phyloP scores from a whole-genome alignment of 2,797 vertebrate genomes.

The Coreius guichenoti region DNA sequence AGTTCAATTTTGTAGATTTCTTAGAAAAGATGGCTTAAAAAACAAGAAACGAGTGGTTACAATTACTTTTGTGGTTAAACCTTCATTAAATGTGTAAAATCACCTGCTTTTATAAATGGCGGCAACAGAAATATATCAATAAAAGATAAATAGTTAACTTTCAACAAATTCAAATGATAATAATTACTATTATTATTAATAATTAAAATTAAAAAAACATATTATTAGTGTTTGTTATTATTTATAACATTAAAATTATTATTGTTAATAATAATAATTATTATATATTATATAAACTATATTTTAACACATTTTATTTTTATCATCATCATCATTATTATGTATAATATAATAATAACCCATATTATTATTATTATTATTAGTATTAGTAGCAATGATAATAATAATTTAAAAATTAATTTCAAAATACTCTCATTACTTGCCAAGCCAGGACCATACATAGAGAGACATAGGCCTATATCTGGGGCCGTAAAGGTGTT shows the following conservation, averaged over 20 bases:
- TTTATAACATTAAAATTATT: neutral
- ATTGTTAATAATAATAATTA: neutral
- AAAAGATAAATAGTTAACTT: neutral
- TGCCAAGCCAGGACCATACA: neutral
- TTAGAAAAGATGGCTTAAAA: neutral
- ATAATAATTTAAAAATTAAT: neutral
- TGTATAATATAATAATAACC: neutral
- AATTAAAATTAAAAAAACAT: neutral
- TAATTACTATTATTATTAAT: neutral
- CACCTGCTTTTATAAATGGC: neutral
- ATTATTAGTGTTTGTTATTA: neutral
- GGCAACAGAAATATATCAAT: neutral
- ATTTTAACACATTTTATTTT: neutral
- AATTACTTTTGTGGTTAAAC: neutral
- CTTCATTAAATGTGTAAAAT: neutral
- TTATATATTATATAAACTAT: no score
- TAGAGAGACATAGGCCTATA: neutral
- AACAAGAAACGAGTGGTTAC: neutral
- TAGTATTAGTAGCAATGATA: neutral
- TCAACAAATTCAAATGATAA: neutral
- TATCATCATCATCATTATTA: neutral
- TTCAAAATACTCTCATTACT: neutral
- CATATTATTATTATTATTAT: neutral
- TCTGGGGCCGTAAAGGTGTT: neutral
- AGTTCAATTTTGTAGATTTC: neutral